Evolutionary conservation across 2,113 vertebrate species (phyloP).

Genomic region (Grammomys dolichurus): DNA sequence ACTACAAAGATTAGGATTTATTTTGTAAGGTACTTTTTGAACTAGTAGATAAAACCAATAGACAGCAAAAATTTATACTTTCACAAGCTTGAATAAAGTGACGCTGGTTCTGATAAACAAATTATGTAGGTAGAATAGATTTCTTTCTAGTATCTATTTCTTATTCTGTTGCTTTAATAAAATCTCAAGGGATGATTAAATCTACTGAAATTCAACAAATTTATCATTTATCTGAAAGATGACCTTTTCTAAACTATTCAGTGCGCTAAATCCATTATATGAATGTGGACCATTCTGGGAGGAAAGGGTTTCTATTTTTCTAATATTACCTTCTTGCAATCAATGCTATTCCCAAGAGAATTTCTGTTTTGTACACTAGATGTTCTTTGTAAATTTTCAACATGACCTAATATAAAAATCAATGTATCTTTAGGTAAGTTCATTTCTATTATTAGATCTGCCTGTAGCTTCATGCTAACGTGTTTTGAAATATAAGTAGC

Average conservation of each 20-base stretch:
- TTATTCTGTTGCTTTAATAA: slow-evolving; percentile 47
- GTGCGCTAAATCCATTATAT: slow-evolving; percentile 72
- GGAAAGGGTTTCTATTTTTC: slow-evolving; percentile 73
- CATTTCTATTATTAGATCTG: slow-evolving; percentile 79
- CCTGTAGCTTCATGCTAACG: slow-evolving; percentile 70
- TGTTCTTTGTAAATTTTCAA: slow-evolving; percentile 79
- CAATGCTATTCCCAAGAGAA: slow-evolving; percentile 75
- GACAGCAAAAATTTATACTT: slow-evolving; percentile 25
- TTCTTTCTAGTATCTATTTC: slow-evolving; percentile 35
- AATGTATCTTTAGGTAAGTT: slow-evolving; percentile 79
- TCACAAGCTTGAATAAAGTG: slow-evolving; percentile 46
- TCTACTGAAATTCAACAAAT: slow-evolving; percentile 62
- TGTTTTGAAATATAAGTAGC: slow-evolving; percentile 79
- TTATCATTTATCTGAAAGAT: slow-evolving; percentile 74
- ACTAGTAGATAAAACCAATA: not conserved
- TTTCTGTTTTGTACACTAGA: slow-evolving; percentile 75
- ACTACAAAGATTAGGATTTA: not conserved
- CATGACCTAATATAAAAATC: slow-evolving; percentile 80
- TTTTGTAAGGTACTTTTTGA: slow-evolving; percentile 36
- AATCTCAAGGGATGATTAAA: slow-evolving; percentile 69
- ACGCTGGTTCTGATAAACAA: slow-evolving; percentile 35
- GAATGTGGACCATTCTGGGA: slow-evolving; percentile 5
- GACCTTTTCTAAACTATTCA: slow-evolving; percentile 70
- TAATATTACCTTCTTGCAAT: slow-evolving; percentile 68
- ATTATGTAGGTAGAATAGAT: slow-evolving; percentile 47